These are phyloP conservation scores for Pasiphila rectangulata DNA, from an alignment of 2,888 invertebrate species.

Conservation along the genomic window DNA sequence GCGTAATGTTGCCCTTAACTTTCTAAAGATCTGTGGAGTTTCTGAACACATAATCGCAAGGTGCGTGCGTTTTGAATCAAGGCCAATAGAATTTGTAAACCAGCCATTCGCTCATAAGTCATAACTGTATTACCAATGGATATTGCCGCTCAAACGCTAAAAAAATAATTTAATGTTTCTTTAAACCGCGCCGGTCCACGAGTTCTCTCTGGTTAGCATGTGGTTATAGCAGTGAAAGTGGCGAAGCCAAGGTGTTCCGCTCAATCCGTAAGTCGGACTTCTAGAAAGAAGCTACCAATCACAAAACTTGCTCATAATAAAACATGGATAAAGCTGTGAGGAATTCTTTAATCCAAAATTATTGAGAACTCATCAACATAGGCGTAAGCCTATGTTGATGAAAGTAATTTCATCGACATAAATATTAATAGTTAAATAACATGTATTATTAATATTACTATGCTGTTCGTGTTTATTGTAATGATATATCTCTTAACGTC, in stretches of 20 bases:
- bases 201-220: conserved; percentile 32
- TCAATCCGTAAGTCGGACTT: conserved; percentile 25
- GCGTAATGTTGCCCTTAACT: conserved; percentile 22
- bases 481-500: too few relatives aligned
- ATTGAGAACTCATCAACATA: conserved; percentile 4
- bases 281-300: conserved; percentile 20
- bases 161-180: conserved; percentile 21
- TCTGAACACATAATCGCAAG: conserved; percentile 22
- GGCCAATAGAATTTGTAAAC: conserved; percentile 30
- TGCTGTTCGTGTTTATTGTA: too few relatives aligned
- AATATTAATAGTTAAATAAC: too few relatives aligned
- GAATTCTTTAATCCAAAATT: neutral
- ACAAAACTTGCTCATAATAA: neutral
- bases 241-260: conserved; percentile 35
- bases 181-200: conserved; percentile 23
- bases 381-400: too few relatives aligned
- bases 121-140: conserved; percentile 22
- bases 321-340: neutral
- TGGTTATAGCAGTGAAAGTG: conserved; percentile 58
- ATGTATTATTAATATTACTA: too few relatives aligned
- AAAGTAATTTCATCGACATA: too few relatives aligned
- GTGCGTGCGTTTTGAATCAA: conserved; percentile 29
- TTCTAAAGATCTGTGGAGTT: conserved; percentile 25
- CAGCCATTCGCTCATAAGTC: conserved; percentile 26
- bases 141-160: conserved; percentile 21